A percentile compares a stretch with the other conserved stretches of the same genome.
These are phyloP conservation scores for Melanogrammus aeglefinus DNA, from an alignment of 2,797 vertebrate species.

Conservation along the genomic window DNA sequence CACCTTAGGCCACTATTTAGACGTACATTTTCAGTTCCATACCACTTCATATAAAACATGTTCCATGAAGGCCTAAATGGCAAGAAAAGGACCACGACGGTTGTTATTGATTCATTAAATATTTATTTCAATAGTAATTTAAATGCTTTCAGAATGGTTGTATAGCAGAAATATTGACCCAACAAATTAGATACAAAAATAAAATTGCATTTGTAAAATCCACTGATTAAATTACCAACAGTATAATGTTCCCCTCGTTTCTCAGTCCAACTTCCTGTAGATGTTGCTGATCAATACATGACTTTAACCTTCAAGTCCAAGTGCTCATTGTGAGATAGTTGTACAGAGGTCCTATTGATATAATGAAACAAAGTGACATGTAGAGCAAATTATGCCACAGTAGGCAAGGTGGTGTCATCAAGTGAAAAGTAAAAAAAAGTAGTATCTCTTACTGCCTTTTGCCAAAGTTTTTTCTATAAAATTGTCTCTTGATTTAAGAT, in stretches of 20 bases:
- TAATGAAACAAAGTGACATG: neutral
- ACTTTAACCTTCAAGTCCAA: neutral
- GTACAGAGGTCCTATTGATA: neutral
- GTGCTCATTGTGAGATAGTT: neutral
- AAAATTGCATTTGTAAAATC: slow-evolving; percentile 53
- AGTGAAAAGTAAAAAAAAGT: neutral
- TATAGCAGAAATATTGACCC: slow-evolving; percentile 41
- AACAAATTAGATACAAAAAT: slow-evolving; percentile 62
- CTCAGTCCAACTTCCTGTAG: neutral
- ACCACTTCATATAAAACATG: neutral
- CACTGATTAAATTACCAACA: slow-evolving; percentile 36
- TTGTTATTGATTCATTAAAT: slow-evolving; percentile 11
- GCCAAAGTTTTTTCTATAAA: neutral
- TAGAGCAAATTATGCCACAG: slow-evolving; percentile 1
- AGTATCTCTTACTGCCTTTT: neutral
- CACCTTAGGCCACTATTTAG: neutral
- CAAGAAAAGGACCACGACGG: neutral
- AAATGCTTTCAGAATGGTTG: slow-evolving; percentile 38
- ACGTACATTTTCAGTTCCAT: neutral
- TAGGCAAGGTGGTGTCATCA: neutral
- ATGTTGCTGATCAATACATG: neutral
- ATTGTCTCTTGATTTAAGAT: neutral
- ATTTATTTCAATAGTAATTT: slow-evolving; percentile 39
- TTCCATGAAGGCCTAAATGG: neutral
- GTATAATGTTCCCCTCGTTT: neutral